Percentiles rank a stretch among this genome's conserved stretches.
phyloP scores from a whole-genome alignment of 2,888 invertebrate genomes.

The Amiota mariae region DNA sequence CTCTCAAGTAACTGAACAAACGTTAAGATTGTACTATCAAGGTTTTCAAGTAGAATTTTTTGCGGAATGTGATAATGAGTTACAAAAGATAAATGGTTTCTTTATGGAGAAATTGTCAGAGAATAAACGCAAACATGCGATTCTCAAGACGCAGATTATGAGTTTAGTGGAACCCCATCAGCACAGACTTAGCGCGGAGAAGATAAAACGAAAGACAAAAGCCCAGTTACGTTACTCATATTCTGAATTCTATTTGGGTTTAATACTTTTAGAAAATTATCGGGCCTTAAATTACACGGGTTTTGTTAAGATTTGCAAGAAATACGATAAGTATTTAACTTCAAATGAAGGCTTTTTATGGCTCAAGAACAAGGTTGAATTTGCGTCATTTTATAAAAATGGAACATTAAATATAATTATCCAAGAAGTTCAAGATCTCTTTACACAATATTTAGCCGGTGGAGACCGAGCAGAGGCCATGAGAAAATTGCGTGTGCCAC shows the following conservation, averaged over 20 bases:
- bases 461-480: constrained; percentile 96
- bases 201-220: constrained; percentile 46
- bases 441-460: constrained; percentile 87
- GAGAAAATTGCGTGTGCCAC: constrained; percentile 96
- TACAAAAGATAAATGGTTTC: constrained; percentile 95
- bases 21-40: constrained; percentile 78
- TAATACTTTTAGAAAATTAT: constrained; percentile 96
- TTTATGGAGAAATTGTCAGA: constrained; percentile 97
- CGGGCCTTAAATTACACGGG: constrained; percentile 98
- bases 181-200: constrained; percentile 30
- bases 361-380: constrained; percentile 89
- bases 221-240: constrained; percentile 85
- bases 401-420: constrained; percentile 76
- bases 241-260: constrained; percentile 95
- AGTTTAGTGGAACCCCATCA: constrained; percentile 36
- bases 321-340: constrained; percentile 93
- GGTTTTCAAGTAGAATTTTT: constrained; percentile 95
- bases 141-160: constrained; percentile 76
- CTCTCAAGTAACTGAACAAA: constrained; percentile 78
- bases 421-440: constrained; percentile 88
- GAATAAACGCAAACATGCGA: constrained; percentile 92
- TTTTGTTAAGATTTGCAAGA: constrained; percentile 98
- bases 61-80: constrained; percentile 91
- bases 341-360: constrained; percentile 91
- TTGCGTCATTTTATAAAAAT: constrained; percentile 45